Base-by-base conservation (phyloP, 2,797 vertebrate genomes). In the Paratrypauchen microcephalus region DNA sequence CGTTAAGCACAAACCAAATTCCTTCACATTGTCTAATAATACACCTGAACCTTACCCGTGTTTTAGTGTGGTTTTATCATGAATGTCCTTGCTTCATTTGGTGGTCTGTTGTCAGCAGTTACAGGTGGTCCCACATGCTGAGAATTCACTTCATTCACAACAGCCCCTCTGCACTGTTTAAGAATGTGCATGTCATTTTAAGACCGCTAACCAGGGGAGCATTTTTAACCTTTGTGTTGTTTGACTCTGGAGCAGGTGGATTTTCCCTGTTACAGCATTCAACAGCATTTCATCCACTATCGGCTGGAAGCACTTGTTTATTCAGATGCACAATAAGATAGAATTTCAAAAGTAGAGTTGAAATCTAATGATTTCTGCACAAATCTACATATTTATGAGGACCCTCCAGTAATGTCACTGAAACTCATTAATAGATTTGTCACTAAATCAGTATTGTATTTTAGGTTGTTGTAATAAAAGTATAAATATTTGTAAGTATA, bases 111-210 rank as follows among this genome's bases (percentile, higher is more conserved):
- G 70, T 80, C 77, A 79, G 79, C 75, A 74, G 58, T 76, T 79
- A 78, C 79, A 90, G 82, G 85, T 88, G 83, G 85, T 85, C 83
- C 81, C 65, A 69, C 78, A 74, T 64, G 69, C 72, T 65, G 76
- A 47, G 60, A 74, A 76, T 55, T 80, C 76, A 72, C 26, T 50
- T 52, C 47, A 65, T 50, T 32, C 63, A 16, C 23, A 18, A 50
- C 65, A 73, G 86, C 79, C 74, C 77, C 45, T 28, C 19, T 69
- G 68, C 47, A 64, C 73, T 68, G 12, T 65, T 5, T 63, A 28
- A 60, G 36, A 74, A 56, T 65, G 39, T 65, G 28, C 45, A 12
- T 64, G 69, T 76, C 74, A 79, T 73, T 77, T 45, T 45, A 45
- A 45, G 41, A 45, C 41, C 30, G 59, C 81, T 76, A 72, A 83